phyloP scores from a whole-genome alignment of 2,888 invertebrate species.

The Drosophila atroscutellata region DNA sequence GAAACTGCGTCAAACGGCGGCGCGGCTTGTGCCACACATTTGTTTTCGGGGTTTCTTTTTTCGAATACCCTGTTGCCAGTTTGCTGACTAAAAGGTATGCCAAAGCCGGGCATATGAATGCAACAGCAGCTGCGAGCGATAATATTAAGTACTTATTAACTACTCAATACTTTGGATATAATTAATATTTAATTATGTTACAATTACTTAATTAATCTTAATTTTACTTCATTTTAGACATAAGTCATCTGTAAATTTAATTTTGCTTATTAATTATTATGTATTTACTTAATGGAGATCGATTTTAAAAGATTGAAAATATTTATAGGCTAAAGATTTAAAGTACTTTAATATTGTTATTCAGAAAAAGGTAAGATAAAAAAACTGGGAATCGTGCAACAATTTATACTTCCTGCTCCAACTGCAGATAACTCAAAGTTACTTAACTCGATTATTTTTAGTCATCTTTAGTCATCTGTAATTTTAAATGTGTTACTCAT shows the following conservation, averaged over 20 bases:
- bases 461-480: too few relatives aligned
- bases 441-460: too few relatives aligned
- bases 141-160: background rate
- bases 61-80: conserved; percentile 7
- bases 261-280: background rate
- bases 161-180: background rate
- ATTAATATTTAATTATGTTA: background rate
- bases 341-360: background rate
- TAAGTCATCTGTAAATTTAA: background rate
- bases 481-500: too few relatives aligned
- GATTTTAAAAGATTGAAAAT: background rate
- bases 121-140: background rate
- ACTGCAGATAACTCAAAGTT: too few relatives aligned
- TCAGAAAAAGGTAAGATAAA: background rate
- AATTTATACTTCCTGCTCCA: too few relatives aligned
- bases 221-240: background rate
- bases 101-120: background rate
- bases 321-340: too few relatives aligned
- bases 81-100: background rate
- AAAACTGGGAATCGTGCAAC: too few relatives aligned
- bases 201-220: background rate
- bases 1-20: conserved; percentile 53
- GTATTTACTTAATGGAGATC: background rate
- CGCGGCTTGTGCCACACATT: conserved; percentile 66
- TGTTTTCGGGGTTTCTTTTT: conserved; percentile 16